Percentiles rank a stretch among this genome's conserved stretches.
Evolutionary conservation across 2,888 invertebrate species (phyloP).

Genomic region (Willowsia nigromaculata): DNA sequence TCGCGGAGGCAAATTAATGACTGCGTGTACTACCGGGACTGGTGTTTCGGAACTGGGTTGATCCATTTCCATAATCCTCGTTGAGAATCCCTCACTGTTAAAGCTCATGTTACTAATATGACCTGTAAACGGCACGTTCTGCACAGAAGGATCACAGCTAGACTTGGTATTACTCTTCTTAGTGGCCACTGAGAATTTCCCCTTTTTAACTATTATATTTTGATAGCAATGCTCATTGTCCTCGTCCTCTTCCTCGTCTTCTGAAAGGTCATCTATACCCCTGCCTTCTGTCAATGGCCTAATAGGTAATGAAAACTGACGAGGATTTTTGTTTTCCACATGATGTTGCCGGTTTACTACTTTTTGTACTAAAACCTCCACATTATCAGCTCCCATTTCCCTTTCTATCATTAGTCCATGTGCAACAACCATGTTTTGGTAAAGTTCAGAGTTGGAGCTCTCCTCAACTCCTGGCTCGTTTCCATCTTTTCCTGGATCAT

Average conservation of each 20-base stretch:
- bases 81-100: neutral
- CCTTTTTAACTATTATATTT: constrained; percentile 66
- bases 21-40: constrained; percentile 74
- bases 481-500: constrained; percentile 71
- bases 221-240: constrained; percentile 66
- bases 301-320: constrained; percentile 9
- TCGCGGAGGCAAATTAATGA: constrained; percentile 75
- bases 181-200: constrained; percentile 39
- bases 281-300: constrained; percentile 64
- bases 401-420: constrained; percentile 67
- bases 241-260: constrained; percentile 53
- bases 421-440: constrained; percentile 66
- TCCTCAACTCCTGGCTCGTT: constrained; percentile 69
- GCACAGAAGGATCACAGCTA: constrained; percentile 58
- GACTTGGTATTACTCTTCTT: constrained; percentile 64
- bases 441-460: constrained; percentile 64
- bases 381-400: constrained; percentile 51
- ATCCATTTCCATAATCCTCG: constrained; percentile 46
- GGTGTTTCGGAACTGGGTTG: constrained; percentile 26
- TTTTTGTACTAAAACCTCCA: constrained; percentile 49
- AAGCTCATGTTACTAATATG: neutral
- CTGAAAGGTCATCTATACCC: constrained; percentile 55
- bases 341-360: constrained; percentile 55
- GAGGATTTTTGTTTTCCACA: constrained; percentile 24
- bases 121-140: constrained; percentile 44